These are phyloP conservation scores for Chloroclysta siterata DNA, from an alignment of 2,888 invertebrate genomes.

Conservation along the genomic window DNA sequence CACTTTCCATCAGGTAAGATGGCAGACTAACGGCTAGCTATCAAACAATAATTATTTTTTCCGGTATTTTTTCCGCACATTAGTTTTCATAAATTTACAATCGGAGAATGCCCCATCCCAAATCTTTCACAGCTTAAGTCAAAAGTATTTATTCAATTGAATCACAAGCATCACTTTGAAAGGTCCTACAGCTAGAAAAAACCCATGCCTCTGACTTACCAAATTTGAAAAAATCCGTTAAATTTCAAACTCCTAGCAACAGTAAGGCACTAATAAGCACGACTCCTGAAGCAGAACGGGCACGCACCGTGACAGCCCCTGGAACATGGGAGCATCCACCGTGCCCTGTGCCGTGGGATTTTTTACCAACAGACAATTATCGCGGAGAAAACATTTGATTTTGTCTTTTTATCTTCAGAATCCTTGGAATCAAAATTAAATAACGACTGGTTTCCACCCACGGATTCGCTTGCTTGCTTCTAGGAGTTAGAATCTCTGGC, in stretches of 20 bases:
- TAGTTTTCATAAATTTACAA: too few species aligned
- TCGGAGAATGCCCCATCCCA: too few species aligned
- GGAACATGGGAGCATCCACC: slow-evolving; percentile 50
- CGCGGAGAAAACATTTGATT: slow-evolving; percentile 3
- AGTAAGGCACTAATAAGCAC: slow-evolving; percentile 44
- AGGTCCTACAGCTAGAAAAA: too few species aligned
- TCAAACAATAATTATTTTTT: too few species aligned
- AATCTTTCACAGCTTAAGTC: too few species aligned
- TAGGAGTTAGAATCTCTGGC: too few species aligned
- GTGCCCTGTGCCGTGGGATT: slow-evolving; percentile 55
- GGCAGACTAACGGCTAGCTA: too few species aligned
- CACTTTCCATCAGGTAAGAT: too few species aligned
- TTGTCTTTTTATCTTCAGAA: slow-evolving; percentile 1
- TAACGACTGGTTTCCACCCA: background rate
- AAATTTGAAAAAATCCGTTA: slow-evolving; percentile 39
- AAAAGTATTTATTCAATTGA: too few species aligned
- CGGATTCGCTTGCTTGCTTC: too few species aligned
- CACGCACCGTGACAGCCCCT: slow-evolving; percentile 60
- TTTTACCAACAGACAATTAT: slow-evolving; percentile 31
- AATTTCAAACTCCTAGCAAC: slow-evolving; percentile 43
- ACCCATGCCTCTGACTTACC: background rate
- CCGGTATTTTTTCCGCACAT: too few species aligned
- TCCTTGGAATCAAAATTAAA: background rate
- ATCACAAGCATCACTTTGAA: too few species aligned
- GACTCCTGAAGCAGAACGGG: slow-evolving; percentile 56